A percentile compares a stretch with the other conserved stretches of the same genome.
phyloP scores from a whole-genome alignment of 2,113 vertebrate genomes.

The Centropristis striata region DNA sequence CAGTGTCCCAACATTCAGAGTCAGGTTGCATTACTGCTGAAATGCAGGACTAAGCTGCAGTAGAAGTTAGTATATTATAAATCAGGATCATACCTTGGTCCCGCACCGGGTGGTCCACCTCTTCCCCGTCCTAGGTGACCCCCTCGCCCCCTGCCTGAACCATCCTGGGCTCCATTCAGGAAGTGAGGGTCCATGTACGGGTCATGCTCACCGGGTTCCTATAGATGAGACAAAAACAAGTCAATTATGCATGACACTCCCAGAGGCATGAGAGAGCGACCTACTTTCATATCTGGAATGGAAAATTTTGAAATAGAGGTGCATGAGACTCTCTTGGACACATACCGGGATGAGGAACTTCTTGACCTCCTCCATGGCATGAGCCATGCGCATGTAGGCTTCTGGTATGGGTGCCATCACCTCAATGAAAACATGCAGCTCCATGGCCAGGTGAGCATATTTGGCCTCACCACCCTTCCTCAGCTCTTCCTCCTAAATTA shows the following conservation, averaged over 20 bases:
- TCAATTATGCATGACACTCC: not conserved
- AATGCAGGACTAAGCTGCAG: too few relatives aligned
- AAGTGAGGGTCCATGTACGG: conserved; percentile 95
- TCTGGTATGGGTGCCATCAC: conserved; percentile 96
- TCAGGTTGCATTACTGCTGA: too few relatives aligned
- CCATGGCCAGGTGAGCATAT: conserved; percentile 95
- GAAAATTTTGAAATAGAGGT: not conserved
- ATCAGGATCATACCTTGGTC: conserved; percentile 84
- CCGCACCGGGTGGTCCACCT: conserved; percentile 90
- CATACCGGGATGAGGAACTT: conserved; percentile 96
- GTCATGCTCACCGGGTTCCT: conserved; percentile 94
- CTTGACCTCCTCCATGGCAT: conserved; percentile 99
- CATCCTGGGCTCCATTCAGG: conserved; percentile 93
- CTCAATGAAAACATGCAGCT: conserved; percentile 97
- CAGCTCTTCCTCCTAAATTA: conserved; percentile 92
- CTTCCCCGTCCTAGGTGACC: conserved; percentile 90
- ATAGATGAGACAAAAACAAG: not conserved
- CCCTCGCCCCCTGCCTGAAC: conserved; percentile 88
- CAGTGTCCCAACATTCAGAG: too few relatives aligned
- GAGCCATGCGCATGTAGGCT: conserved; percentile 95
- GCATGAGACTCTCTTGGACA: not conserved
- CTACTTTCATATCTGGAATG: not conserved
- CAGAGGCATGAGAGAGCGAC: not conserved
- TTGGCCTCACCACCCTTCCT: conserved; percentile 96
- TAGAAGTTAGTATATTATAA: not conserved